Percentiles rank a stretch among this genome's conserved stretches.
phyloP scores from a whole-genome alignment of 2,888 invertebrate species.

The Spilarctia lutea region DNA sequence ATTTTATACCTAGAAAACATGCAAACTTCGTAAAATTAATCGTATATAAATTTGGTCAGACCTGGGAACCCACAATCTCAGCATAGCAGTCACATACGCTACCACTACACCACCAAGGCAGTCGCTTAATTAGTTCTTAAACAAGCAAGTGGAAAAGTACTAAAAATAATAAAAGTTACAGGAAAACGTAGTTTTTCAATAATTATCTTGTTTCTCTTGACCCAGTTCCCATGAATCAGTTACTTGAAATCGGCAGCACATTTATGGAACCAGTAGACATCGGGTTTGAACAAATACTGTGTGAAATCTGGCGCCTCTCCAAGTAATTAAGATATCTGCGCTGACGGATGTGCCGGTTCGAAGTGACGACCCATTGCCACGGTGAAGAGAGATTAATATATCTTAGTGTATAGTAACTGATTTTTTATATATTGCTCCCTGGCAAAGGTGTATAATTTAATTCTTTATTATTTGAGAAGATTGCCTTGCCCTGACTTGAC shows the following conservation, averaged over 20 bases:
- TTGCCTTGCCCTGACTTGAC: too few species aligned
- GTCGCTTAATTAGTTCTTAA: neutral
- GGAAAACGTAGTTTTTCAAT: neutral
- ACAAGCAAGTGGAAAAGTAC: neutral
- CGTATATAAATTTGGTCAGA: too few species aligned
- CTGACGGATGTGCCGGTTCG: constrained; percentile 46
- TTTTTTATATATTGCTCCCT: neutral
- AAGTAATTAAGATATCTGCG: constrained; percentile 61
- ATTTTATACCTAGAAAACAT: too few species aligned
- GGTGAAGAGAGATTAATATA: neutral
- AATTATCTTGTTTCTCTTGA: constrained; percentile 12
- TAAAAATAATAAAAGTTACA: neutral
- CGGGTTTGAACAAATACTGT: constrained; percentile 55
- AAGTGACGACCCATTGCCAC: constrained; percentile 20
- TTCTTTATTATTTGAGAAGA: neutral
- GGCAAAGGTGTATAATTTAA: neutral
- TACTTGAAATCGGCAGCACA: constrained; percentile 45
- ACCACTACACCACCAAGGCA: neutral
- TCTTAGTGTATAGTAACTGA: neutral
- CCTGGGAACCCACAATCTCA: too few species aligned
- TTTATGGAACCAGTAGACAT: constrained; percentile 53
- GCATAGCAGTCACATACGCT: too few species aligned
- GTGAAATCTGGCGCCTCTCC: constrained; percentile 57
- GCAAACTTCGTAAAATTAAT: too few species aligned
- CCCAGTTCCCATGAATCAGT: constrained; percentile 37